Base-by-base conservation (phyloP, 2,113 vertebrate species). In the Apistogramma diplotaenia region DNA sequence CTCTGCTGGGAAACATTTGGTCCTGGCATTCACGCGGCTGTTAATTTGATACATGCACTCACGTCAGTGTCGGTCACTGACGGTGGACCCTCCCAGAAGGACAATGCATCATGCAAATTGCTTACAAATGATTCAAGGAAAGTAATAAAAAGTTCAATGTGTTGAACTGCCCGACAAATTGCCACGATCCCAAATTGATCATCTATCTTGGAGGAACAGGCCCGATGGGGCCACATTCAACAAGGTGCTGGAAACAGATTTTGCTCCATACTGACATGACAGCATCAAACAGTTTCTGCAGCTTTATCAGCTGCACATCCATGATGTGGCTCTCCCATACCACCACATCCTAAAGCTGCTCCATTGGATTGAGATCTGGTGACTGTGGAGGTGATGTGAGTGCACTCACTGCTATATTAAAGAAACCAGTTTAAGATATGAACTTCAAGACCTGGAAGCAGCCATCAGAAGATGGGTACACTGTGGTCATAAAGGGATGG, bases 91-190 rank as follows among this genome's bases (percentile, higher is more conserved):
- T 70, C 62, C 62, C 62, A 70, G 62, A 46, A 29, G 62, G 62
- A 70, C 61, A 27, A 46, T 3, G 25, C 16, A 18, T 49, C 16
- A 25, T 49, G 40, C 40, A 70, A 49, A 70, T 49, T 13, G 40
- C 19, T 70, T 49, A 49, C 23, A 49, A 49, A 70, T 70, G 40
- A 70, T 49, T 49, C 40, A 70, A 49, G 23, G 9, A 70, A 27
- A 40, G 49, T 70, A 70, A 70, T 49, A 49, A 49, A 70, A 29
- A 70, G 62, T 70, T 49, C 19, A 29, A 19, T 70, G 62, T 70
- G 62, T 49, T 70, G 23, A 70, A 29, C 40, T 6, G 0, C 40
- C 62, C 62, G 27, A 23, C 62, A 49, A 70, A 70, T 49, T 49
- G 2, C 62, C 40, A 46, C 15, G 43, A 67, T 67, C 62, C 37